These are phyloP conservation scores for Octopus bimaculoides DNA, from an alignment of 1,140 invertebrate species.

Conservation along the genomic window DNA sequence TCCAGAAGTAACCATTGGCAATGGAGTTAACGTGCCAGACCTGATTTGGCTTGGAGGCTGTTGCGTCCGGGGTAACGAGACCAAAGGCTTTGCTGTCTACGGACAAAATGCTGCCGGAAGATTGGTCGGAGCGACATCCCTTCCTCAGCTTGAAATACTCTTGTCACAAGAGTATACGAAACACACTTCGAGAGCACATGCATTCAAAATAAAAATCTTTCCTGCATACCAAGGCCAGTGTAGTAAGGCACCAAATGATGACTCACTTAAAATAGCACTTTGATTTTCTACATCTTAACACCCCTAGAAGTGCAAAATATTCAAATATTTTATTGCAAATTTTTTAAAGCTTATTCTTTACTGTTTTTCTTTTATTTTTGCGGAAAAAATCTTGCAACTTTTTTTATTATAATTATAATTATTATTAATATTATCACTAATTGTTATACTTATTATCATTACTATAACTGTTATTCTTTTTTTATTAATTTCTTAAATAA, in stretches of 20 bases:
- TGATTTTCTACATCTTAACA: not conserved
- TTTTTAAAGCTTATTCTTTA: no score
- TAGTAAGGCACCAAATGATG: not conserved
- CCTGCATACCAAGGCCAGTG: slow-evolving; percentile 23
- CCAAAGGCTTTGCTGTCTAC: slow-evolving; percentile 34
- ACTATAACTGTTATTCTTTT: no score
- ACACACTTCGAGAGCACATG: slow-evolving; percentile 24
- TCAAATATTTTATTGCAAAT: no score
- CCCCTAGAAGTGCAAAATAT: no score
- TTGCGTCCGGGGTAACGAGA: slow-evolving; percentile 31
- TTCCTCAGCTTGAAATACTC: slow-evolving; percentile 40
- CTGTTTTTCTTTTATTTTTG: no score
- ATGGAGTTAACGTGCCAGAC: slow-evolving; percentile 40
- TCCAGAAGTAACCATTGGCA: slow-evolving; percentile 31
- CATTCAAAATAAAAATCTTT: slow-evolving; percentile 33
- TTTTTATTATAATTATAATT: no score
- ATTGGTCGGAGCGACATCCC: slow-evolving; percentile 31
- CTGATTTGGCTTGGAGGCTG: slow-evolving; percentile 43
- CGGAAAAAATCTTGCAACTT: no score
- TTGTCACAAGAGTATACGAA: slow-evolving; percentile 32
- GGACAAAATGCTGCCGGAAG: slow-evolving; percentile 29
- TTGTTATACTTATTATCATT: no score
- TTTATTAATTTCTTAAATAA: no score
- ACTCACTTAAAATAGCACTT: not conserved
- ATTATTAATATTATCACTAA: no score